Conservation (phyloP, 2,888 invertebrate genomes). For the Tetanocera ferruginea region DNA sequence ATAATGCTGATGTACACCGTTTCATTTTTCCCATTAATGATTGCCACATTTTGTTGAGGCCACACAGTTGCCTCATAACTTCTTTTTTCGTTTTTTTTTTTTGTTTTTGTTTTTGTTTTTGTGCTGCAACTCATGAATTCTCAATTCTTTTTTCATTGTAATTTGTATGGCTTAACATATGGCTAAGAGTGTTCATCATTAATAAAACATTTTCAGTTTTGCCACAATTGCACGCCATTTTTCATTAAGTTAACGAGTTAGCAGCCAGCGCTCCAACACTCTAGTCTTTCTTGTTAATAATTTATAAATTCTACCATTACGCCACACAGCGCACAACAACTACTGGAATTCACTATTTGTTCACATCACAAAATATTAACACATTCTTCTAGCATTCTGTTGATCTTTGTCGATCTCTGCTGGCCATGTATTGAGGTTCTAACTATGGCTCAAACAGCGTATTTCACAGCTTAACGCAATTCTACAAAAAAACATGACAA, state of each 20-base stretch:
- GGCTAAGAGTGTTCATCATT: constrained; percentile 52
- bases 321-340: constrained; percentile 51
- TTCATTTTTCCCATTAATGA: background rate
- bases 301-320: constrained; percentile 57
- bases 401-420: background rate
- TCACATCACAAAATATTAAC: constrained; percentile 47
- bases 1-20: background rate
- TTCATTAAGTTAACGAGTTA: background rate
- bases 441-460: constrained; percentile 55
- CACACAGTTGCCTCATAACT: background rate
- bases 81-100: background rate
- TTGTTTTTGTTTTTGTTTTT: background rate
- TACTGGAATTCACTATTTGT: constrained; percentile 64
- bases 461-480: constrained; percentile 68
- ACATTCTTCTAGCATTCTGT: constrained; percentile 32
- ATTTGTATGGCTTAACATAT: constrained; percentile 23
- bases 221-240: too few relatives aligned
- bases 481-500: constrained; percentile 53
- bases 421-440: constrained; percentile 28
- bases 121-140: constrained; percentile 22
- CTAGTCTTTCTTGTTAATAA: constrained; percentile 50
- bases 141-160: constrained; percentile 14
- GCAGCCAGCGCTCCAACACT: background rate
- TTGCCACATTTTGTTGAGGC: background rate
- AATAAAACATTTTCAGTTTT: constrained; percentile 59